Base-by-base conservation (phyloP, 2,113 vertebrate species). In the Melanostigma gelatinosum region DNA sequence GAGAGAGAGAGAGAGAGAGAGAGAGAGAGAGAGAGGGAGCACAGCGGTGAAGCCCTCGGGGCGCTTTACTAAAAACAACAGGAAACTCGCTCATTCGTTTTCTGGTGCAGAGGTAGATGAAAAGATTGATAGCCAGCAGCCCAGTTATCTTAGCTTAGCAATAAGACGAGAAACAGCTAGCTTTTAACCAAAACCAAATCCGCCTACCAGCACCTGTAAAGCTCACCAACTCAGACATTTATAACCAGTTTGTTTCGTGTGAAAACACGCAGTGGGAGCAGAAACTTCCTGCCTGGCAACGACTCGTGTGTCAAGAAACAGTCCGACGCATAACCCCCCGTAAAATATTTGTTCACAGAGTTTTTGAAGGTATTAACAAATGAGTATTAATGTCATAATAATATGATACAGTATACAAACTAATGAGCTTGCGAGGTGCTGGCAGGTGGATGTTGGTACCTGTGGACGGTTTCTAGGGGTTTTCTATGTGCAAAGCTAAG, bases 71-170 rank as follows among this genome's bases (percentile, higher is more conserved):
- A 29, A n/a, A 36, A 83, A 46, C 13, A 67, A 55, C 2, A 42
- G 27, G 40, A 50, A 32, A 36, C 75, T 32, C 0, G 1, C 24
- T 64, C 22, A 38, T 66, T 57, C 0, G 0, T 63, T 69, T 70
- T 69, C 48, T 38, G 29, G 48, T 20, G 0, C 48, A 70, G 29
- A 46, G 44, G 3, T 27, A 55, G 38, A 71, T 42, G 76, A 44
- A 24, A 8, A 20, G 11, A 68, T 16, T 34, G 58, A 57, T 50
- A 27, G 8, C 27, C 27, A 50, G 55, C 3, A 46, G 36, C 57
- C 13, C 1, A 3, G 24, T 48, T 83, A 42, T 11, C 71, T 72
- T 67, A 70, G 54, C 50, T 63, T 71, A 48, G 15, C 22, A 58
- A 8, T 18, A 36, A 64, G 8, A 71, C 16, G 2, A 44, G 34